Evolutionary conservation across 2,797 vertebrate species (phyloP), one percentile per base, ranked within the genome.

Genomic region (Taenioides sp.): DNA sequence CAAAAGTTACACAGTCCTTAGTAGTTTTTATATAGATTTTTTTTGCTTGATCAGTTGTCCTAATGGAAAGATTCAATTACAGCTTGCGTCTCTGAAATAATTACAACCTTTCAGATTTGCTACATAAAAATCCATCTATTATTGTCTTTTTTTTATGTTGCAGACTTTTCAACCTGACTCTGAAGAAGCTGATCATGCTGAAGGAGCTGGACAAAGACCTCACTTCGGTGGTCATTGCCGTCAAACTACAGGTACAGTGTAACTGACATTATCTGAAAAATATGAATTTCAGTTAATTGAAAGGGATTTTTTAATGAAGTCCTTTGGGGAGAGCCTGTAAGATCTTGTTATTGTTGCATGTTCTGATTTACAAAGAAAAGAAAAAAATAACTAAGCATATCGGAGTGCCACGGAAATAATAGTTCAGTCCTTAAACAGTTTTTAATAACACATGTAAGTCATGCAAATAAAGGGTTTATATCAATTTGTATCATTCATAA

Each of bases 191-290:
- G 54, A 91, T 97, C 75, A 96, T 97, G 94, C 85, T 97, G 71
- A 97, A 96, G 85, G 96, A 97, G 86, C 92, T 97, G 93, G 96
- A 97, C 77, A 97, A 97, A 87, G 96, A 97, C 74, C 93, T 97
- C 69, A 96, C 94, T 12, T 97, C 96, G 0, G 96, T 97, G 81
- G 96, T 97, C 79, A 97, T 97, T 4, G 96, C 96, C 0, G 96
- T 97, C 86, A 97, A 97, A 79, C 92, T 97, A 23, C 96, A 97
- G 95, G 96, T 96, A 72, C 0, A 63, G 65, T 16, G 11, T 14
- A 27, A 2, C 34, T 7, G n/a, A 2, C 50, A 11, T 3, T 3
- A 27, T 7, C 1, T 1, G 23, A 40, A 23, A 25, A 49, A 4
- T 16, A 47, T 3, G 10, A 27, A 7, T 18, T 49, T n/a, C 10